Evolutionary conservation across 2,113 vertebrate genomes (phyloP), one percentile per base, ranked within the genome.

Genomic region (Trichomycterus rosablanca): DNA sequence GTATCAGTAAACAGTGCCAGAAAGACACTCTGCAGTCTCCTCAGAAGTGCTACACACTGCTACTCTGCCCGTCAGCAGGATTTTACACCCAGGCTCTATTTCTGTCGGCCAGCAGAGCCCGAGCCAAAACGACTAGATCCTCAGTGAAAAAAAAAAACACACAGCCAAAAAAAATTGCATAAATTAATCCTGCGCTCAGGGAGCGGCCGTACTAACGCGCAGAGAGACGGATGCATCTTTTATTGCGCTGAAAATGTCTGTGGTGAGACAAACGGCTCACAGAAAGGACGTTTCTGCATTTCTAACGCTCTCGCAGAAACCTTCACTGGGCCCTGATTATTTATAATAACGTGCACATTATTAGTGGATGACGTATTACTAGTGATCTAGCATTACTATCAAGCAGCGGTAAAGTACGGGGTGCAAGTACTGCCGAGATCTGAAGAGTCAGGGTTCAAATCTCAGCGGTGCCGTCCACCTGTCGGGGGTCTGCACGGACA

Each of bases 31-130:
- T 4, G 26, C 42, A 18, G 16, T 26, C 34, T 70, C 19, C 11
- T 51, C 37, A 39, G 7, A 16, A 28, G 22, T 53, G 35, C 22
- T n/a, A n/a, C n/a, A n/a, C n/a, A n/a, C n/a, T n/a, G n/a, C n/a
- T 43, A 39, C 37, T 32, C 45, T 15, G 28, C 23, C 39, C 12
- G 16, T 30, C 48, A 54, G 56, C 28, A 39, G 50, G 56, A 30
- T 26, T 59, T 59, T 42, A 49, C 55, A 42, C 45, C 34, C 26
- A 8, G 5, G 18, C 16, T 66, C 55, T 49, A 51, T 59, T 59
- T 58, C 45, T 59, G 54, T 66, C 26, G 2, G 14, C 48, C 39
- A 32, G 24, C 8, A 14, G 15, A 7, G 6, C 37, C 24, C 5
- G n/a, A 53, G 60, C 49, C 48, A 52, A 54, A 37, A 45, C 24